Conservation (phyloP, 2,797 vertebrate species). For the Mionectes olivaceus region DNA sequence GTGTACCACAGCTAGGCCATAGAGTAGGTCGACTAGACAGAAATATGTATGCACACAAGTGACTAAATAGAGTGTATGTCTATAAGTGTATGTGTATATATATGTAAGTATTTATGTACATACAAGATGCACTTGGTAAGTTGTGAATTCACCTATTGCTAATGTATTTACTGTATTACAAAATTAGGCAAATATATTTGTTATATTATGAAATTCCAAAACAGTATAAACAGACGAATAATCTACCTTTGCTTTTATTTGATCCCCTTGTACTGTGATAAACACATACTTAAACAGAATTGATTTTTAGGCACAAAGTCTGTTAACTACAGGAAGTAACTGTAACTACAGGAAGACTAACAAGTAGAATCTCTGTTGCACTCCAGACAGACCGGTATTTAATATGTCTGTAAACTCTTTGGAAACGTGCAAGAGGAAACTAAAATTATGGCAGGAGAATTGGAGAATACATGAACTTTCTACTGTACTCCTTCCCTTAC, state of each 20-base stretch:
- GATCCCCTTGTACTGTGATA: background rate
- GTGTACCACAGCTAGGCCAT: background rate
- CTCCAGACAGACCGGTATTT: background rate
- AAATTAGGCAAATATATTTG: background rate
- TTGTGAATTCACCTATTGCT: background rate
- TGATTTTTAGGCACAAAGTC: background rate
- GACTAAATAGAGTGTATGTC: background rate
- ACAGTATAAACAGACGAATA: background rate
- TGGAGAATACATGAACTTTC: background rate
- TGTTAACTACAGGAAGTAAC: background rate
- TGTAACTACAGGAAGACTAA: background rate
- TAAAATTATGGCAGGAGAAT: background rate
- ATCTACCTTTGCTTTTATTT: background rate
- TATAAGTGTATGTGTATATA: background rate
- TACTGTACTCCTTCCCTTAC: background rate
- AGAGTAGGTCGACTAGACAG: background rate
- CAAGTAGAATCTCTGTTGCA: background rate
- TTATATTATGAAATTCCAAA: background rate
- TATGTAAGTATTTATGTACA: background rate
- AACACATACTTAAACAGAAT: background rate
- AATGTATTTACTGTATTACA: background rate
- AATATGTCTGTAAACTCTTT: background rate
- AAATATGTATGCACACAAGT: background rate
- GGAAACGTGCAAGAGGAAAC: background rate
- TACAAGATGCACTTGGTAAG: background rate